Percentiles rank a stretch among this genome's conserved stretches.
These are phyloP conservation scores for Apus apus DNA, from an alignment of 2,113 vertebrate species.

Conservation along the genomic window DNA sequence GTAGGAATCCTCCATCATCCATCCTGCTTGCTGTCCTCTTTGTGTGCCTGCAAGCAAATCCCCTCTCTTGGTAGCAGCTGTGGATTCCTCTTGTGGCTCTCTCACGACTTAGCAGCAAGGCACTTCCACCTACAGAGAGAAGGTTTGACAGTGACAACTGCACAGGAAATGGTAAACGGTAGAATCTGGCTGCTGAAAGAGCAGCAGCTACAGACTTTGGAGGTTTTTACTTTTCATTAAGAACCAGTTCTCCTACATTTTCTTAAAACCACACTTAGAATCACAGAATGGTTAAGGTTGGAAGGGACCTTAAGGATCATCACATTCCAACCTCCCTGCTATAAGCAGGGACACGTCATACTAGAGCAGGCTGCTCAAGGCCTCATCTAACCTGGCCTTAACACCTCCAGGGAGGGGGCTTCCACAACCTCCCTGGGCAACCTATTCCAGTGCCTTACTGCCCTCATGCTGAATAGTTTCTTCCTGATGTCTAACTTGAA, in stretches of 20 bases:
- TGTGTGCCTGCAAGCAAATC: background rate
- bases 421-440: too few relatives aligned
- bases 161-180: background rate
- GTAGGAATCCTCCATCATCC: background rate
- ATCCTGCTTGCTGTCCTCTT: background rate
- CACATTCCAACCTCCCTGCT: too few relatives aligned
- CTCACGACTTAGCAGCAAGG: background rate
- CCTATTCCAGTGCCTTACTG: too few relatives aligned
- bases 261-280: background rate
- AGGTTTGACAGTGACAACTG: background rate
- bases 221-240: background rate
- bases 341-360: too few relatives aligned
- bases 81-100: background rate
- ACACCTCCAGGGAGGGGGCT: too few relatives aligned
- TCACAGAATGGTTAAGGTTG: too few relatives aligned
- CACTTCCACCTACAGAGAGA: constrained; percentile 42
- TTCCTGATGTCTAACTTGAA: too few relatives aligned
- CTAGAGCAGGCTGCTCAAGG: too few relatives aligned
- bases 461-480: too few relatives aligned
- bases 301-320: too few relatives aligned
- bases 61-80: background rate
- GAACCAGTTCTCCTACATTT: background rate
- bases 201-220: background rate
- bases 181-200: background rate
- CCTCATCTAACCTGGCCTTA: too few relatives aligned